Evolutionary conservation across 2,888 invertebrate genomes (phyloP).

Genomic region (Caenorhabditis afra): DNA sequence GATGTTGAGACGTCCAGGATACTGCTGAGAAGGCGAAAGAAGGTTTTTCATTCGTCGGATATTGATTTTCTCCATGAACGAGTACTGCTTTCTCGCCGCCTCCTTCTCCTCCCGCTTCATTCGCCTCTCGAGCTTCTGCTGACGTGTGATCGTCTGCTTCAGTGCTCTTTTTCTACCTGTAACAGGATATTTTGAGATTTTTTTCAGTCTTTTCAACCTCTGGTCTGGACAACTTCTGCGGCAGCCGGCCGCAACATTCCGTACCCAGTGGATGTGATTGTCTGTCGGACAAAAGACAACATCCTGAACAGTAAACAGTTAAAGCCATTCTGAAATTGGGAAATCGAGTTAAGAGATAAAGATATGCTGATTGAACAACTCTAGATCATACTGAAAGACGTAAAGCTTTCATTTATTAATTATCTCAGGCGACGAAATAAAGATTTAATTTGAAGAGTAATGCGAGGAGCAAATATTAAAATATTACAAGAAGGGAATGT

Average conservation of each 20-base stretch:
- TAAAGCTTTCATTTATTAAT: conserved; percentile 43
- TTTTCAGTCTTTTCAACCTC: conserved; percentile 43
- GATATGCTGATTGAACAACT: neutral
- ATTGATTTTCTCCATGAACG: conserved; percentile 78
- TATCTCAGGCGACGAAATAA: conserved; percentile 2
- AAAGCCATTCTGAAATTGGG: too few species aligned
- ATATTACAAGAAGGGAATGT: conserved; percentile 31
- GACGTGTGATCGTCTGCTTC: conserved; percentile 74
- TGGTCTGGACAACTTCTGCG: conserved; percentile 55
- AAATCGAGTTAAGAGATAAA: neutral
- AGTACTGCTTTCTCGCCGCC: conserved; percentile 78
- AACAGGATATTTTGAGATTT: neutral
- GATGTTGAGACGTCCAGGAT: conserved; percentile 71
- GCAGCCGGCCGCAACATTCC: conserved; percentile 54
- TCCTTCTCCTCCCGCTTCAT: conserved; percentile 77
- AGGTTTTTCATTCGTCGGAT: conserved; percentile 76
- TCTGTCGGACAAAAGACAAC: conserved; percentile 56
- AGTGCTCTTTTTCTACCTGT: conserved; percentile 74
- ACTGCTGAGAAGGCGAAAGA: conserved; percentile 78
- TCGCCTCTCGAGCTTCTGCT: conserved; percentile 74
- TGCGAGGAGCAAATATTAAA: conserved; percentile 4
- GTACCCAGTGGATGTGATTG: conserved; percentile 32
- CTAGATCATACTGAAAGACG: neutral
- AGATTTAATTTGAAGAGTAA: neutral
- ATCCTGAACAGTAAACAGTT: conserved; percentile 29